phyloP scores from a whole-genome alignment of 2,797 vertebrate species.

The Synaphobranchus kaupii region DNA sequence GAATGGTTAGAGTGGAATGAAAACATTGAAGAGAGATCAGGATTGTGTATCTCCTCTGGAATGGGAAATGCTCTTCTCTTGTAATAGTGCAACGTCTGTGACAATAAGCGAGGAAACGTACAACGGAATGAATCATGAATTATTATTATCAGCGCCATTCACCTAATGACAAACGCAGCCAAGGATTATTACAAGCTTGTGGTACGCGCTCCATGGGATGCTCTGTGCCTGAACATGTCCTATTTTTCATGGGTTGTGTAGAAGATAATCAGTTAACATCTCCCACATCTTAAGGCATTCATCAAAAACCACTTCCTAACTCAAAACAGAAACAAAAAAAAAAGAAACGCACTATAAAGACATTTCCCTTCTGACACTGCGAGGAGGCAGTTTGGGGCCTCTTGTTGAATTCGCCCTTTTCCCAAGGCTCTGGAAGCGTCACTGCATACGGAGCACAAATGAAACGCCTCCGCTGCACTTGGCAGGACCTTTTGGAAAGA shows the following conservation, averaged over 20 bases:
- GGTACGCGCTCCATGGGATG: neutral
- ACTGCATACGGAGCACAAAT: neutral
- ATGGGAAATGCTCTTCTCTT: neutral
- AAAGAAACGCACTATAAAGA: neutral
- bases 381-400: neutral
- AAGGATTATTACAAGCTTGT: neutral
- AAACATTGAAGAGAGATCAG: neutral
- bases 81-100: neutral
- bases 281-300: neutral
- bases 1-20: neutral
- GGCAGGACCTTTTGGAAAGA: slow-evolving; percentile 4
- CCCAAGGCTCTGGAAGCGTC: neutral
- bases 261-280: neutral
- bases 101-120: neutral
- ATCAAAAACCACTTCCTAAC: neutral
- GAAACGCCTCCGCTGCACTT: neutral
- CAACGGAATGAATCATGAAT: neutral
- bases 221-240: neutral
- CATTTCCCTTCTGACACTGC: neutral
- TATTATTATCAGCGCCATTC: neutral
- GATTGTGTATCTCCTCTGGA: neutral
- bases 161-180: neutral
- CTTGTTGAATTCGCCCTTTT: neutral
- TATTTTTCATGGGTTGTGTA: neutral
- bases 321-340: too few relatives aligned